Percentiles rank a stretch among this genome's conserved stretches.
Conservation (phyloP, 2,113 vertebrate species). For the Nothobranchius kuhntae region DNA sequence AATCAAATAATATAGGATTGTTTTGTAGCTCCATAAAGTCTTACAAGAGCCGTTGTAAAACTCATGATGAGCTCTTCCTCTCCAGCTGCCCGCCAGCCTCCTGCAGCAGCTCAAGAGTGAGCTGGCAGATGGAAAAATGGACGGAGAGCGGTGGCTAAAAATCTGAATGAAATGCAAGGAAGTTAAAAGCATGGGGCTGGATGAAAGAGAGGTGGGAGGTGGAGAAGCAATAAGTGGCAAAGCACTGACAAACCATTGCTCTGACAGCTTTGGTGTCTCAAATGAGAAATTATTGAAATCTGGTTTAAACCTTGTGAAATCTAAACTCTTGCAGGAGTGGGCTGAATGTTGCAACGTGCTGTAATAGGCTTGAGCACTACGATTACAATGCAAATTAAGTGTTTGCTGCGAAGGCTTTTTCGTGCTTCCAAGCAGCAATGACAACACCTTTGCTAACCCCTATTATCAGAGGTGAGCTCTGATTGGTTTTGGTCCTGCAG, state of each 20-base stretch:
- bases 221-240: conserved; percentile 40
- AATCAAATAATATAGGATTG: conserved; percentile 53
- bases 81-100: conserved; percentile 23
- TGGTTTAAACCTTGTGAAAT: conserved; percentile 35
- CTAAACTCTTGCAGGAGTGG: conserved; percentile 18
- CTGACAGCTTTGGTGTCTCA: conserved; percentile 19
- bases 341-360: conserved; percentile 44
- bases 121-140: conserved; percentile 15
- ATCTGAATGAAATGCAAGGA: conserved; percentile 28
- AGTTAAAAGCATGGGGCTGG: conserved; percentile 33
- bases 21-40: conserved; percentile 66
- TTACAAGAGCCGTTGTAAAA: conserved; percentile 58
- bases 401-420: conserved; percentile 14
- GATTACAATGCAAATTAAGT: conserved; percentile 27
- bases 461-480: conserved; percentile 30
- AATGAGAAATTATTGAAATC: conserved; percentile 44
- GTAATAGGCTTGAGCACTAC: conserved; percentile 25
- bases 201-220: conserved; percentile 42
- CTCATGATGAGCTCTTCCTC: conserved; percentile 37
- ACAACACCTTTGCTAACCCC: conserved; percentile 20
- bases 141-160: conserved; percentile 8
- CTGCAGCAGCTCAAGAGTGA: conserved; percentile 6
- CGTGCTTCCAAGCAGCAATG: conserved; percentile 18
- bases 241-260: conserved; percentile 24
- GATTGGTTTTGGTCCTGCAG: conserved; percentile 30